Evolutionary conservation across 2,797 vertebrate species (phyloP).

Genomic region (Margarornis squamiger): DNA sequence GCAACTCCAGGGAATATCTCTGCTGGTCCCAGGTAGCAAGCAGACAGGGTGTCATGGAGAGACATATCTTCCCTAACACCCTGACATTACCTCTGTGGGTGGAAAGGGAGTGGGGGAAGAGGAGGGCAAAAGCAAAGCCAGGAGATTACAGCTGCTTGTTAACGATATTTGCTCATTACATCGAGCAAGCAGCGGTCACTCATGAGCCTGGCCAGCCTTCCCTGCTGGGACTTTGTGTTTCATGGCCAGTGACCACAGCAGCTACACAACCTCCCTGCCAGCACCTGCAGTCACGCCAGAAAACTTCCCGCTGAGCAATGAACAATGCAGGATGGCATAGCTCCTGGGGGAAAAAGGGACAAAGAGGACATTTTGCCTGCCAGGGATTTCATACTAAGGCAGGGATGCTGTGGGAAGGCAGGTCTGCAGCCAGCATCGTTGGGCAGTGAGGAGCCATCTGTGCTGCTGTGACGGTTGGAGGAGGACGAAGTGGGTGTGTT

Average conservation of each 20-base stretch:
- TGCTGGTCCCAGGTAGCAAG: not conserved
- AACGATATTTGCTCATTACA: conserved; percentile 5
- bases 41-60: not conserved
- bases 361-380: not conserved
- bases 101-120: not conserved
- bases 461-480: not conserved
- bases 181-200: not conserved
- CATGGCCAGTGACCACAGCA: not conserved
- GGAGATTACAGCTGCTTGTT: conserved; percentile 10
- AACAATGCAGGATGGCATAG: not conserved
- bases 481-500: not conserved
- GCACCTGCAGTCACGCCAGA: not conserved
- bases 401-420: not conserved
- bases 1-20: fast-evolving
- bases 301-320: not conserved
- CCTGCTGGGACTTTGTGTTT: conserved; percentile 11
- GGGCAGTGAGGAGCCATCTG: not conserved
- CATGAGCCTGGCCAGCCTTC: not conserved
- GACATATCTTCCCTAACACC: fast-evolving
- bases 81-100: not conserved
- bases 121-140: not conserved
- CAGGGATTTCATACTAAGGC: not conserved
- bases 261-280: not conserved
- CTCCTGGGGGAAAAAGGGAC: not conserved
- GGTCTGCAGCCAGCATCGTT: not conserved